Evolutionary conservation across 2,888 invertebrate genomes (phyloP).

Genomic region (Hanleya hanleyi): DNA sequence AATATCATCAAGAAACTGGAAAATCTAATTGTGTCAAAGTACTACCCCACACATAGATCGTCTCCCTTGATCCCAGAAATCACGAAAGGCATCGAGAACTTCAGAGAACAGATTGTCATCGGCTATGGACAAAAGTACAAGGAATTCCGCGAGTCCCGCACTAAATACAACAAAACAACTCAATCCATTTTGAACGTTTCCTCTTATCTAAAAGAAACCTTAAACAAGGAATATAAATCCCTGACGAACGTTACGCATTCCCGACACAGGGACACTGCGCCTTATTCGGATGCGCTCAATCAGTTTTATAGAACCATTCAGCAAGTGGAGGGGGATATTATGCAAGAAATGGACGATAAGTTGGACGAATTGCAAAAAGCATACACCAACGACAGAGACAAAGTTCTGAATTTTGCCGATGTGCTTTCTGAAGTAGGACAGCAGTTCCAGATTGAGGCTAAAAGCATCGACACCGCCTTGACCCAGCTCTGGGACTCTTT

Average conservation of each 20-base stretch:
- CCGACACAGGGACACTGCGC: neutral
- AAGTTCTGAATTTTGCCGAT: neutral
- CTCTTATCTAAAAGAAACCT: neutral
- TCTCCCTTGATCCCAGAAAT: neutral
- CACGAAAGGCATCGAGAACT: neutral
- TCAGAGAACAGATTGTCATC: neutral
- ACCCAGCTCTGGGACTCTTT: neutral
- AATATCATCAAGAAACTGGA: constrained; percentile 5
- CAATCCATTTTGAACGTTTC: neutral
- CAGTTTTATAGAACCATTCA: neutral
- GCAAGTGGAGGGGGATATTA: neutral
- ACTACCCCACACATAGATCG: neutral
- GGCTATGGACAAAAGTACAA: constrained; percentile 8
- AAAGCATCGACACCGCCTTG: neutral
- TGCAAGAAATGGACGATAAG: neutral
- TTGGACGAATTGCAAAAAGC: neutral
- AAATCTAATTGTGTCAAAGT: neutral
- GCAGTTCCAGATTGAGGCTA: neutral
- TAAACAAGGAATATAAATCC: neutral
- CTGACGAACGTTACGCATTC: neutral
- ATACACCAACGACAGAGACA: neutral
- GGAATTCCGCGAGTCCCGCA: neutral
- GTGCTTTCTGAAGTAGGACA: neutral
- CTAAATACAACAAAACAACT: constrained; percentile 6
- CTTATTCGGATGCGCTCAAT: neutral